Percentiles rank a stretch among this genome's conserved stretches.
These are phyloP conservation scores for Molossus alvarezi DNA, from an alignment of 2,797 vertebrate species.

Conservation along the genomic window DNA sequence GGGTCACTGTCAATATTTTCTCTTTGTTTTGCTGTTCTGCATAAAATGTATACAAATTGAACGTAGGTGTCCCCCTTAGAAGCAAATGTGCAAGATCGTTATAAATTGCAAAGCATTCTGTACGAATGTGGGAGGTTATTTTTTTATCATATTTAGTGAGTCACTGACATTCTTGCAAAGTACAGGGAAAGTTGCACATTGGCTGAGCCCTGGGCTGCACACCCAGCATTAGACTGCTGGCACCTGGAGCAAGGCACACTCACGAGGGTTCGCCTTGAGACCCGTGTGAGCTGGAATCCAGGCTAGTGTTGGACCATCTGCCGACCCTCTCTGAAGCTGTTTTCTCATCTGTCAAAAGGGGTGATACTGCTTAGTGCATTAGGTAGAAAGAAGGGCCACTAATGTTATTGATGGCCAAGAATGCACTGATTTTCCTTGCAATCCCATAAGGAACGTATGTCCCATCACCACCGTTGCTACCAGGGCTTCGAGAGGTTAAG, in stretches of 20 bases:
- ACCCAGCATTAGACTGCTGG: not conserved
- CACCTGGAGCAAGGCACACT: not conserved
- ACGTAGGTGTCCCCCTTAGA: constrained; percentile 24
- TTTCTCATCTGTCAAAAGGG: not conserved
- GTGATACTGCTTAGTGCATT: not conserved
- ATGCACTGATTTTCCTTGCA: not conserved
- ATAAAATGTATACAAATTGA: constrained; percentile 36
- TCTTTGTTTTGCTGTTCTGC: constrained; percentile 51
- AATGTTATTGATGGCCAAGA: not conserved
- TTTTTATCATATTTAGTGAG: constrained; percentile 58
- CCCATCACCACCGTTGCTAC: not conserved
- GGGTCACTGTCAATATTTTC: constrained; percentile 59
- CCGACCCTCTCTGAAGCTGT: not conserved
- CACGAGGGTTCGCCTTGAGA: not conserved
- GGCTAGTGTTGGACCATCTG: not conserved
- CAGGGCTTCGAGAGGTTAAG: not conserved
- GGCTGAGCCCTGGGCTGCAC: not conserved
- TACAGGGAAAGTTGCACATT: not conserved
- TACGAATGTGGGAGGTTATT: constrained; percentile 47
- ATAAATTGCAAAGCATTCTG: constrained; percentile 22
- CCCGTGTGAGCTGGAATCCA: not conserved
- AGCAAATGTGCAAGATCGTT: constrained; percentile 55
- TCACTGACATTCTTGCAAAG: constrained; percentile 44
- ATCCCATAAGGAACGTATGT: not conserved
- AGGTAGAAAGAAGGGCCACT: not conserved